A percentile compares a stretch with the other conserved stretches of the same genome.
phyloP scores from a whole-genome alignment of 1,140 invertebrate species.

The Penaeus vannamei region DNA sequence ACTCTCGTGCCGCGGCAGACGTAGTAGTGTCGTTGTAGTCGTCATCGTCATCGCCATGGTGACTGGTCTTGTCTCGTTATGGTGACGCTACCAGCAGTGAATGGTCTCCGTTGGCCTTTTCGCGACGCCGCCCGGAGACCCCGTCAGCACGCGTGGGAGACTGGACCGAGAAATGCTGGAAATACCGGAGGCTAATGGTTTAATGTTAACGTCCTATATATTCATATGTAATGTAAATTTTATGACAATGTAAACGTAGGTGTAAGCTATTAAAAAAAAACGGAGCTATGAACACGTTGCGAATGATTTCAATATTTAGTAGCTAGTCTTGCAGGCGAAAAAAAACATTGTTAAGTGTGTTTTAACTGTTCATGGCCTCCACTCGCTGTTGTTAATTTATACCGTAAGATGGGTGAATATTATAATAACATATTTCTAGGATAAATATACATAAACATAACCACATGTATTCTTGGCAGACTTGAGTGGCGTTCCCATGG shows the following conservation, averaged over 20 bases:
- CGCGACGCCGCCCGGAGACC: too few relatives aligned
- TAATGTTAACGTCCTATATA: not conserved
- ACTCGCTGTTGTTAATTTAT: constrained; percentile 31
- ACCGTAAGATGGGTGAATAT: constrained; percentile 33
- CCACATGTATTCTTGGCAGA: constrained; percentile 31
- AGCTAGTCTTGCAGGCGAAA: constrained; percentile 11
- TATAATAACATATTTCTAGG: constrained; percentile 26
- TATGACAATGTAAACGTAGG: constrained; percentile 46
- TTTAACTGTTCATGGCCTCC: constrained; percentile 9
- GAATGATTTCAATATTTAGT: not conserved
- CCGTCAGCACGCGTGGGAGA: too few relatives aligned
- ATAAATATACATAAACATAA: constrained; percentile 11
- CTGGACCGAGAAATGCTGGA: too few relatives aligned
- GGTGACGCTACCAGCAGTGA: too few relatives aligned
- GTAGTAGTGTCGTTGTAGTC: too few relatives aligned
- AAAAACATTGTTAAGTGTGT: constrained; percentile 11
- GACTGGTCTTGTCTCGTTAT: too few relatives aligned
- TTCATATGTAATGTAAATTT: constrained; percentile 51
- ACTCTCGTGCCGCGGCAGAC: too few relatives aligned
- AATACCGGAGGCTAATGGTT: too few relatives aligned
- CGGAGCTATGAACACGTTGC: constrained; percentile 37
- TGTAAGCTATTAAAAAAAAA: constrained; percentile 40
- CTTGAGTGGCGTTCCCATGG: constrained; percentile 27
- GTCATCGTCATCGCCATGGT: too few relatives aligned
- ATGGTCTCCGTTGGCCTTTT: too few relatives aligned